Conservation (phyloP, 2,797 vertebrate species). For the Anas flavirostris region DNA sequence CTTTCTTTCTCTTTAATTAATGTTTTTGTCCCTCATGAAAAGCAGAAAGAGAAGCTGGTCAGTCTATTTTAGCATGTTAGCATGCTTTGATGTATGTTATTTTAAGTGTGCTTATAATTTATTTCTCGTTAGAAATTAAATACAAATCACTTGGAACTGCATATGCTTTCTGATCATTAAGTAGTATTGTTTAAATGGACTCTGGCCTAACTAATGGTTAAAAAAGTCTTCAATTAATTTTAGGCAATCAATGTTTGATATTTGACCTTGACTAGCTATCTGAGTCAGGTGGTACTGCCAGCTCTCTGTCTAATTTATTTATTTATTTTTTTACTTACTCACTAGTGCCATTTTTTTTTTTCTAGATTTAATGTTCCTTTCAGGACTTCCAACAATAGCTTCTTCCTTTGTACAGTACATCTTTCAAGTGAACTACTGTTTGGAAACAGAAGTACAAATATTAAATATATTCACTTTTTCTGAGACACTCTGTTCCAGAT, state of each 20-base stretch:
- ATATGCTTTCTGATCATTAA: neutral
- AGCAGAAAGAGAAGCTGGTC: neutral
- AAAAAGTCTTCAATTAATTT: neutral
- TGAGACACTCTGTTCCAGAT: neutral
- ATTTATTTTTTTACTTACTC: neutral
- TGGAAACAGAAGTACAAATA: neutral
- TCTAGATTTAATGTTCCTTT: neutral
- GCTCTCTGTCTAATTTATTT: neutral
- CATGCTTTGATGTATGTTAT: neutral
- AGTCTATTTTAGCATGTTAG: neutral
- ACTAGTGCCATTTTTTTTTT: neutral
- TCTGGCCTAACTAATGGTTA: neutral
- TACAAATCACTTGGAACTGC: neutral
- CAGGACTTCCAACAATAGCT: neutral
- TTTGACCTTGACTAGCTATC: neutral
- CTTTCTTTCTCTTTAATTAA: neutral
- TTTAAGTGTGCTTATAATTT: neutral
- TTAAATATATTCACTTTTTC: neutral
- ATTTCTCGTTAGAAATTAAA: neutral
- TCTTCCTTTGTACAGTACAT: neutral
- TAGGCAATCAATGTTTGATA: neutral
- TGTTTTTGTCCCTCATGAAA: neutral
- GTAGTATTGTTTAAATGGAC: neutral
- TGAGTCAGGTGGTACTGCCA: neutral
- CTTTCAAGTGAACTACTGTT: neutral